Evolutionary conservation across 2,797 vertebrate species (phyloP), one percentile per base, ranked within the genome.

Genomic region (Sciurus vulgaris): DNA sequence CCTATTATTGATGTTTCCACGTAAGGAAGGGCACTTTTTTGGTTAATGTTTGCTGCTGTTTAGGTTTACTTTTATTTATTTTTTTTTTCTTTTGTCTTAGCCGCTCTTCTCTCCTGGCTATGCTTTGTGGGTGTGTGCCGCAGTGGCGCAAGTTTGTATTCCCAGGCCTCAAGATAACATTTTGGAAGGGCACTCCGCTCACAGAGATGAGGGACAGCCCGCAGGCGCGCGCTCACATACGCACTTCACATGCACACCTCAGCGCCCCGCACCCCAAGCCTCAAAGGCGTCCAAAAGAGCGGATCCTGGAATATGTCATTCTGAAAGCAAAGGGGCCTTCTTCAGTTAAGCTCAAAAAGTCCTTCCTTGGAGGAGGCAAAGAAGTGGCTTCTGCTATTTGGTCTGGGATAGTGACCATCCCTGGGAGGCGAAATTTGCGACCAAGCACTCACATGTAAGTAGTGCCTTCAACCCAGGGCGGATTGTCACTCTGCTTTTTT

Each of bases 111-210:
- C 47, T 89, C 33, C 5, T 3, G 15, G 69, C 30, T 93, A 85
- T 61, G 74, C 78, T 93, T 93, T 93, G 41, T 86, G 76, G 28
- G 30, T 95, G 54, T 69, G 59, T 94, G 89, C 76, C 84, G 56
- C 96, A 95, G 89, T 92, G 86, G 83, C 51, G n/a, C 91, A 95
- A 76, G 59, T 77, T 93, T 85, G 7, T 3, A 94, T 47, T 87
- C 54, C 63, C 85, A 89, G 87, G 12, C 59, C 35, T 54, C 0
- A 7, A 94, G 69, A 86, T 79, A 89, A 94, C 47, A 76, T 86
- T 96, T 93, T 69, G 47, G 65, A 94, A 96, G 73, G 89, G 59
- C 49, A 85, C 61, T 33, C 3, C 0, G 8, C 7, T 89, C 13
- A 0, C 81, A 78, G 33, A 89, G 14, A 65, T 56, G 0, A 72